These are phyloP conservation scores for Sorex araneus DNA, from an alignment of 2,113 vertebrate species.

Conservation along the genomic window DNA sequence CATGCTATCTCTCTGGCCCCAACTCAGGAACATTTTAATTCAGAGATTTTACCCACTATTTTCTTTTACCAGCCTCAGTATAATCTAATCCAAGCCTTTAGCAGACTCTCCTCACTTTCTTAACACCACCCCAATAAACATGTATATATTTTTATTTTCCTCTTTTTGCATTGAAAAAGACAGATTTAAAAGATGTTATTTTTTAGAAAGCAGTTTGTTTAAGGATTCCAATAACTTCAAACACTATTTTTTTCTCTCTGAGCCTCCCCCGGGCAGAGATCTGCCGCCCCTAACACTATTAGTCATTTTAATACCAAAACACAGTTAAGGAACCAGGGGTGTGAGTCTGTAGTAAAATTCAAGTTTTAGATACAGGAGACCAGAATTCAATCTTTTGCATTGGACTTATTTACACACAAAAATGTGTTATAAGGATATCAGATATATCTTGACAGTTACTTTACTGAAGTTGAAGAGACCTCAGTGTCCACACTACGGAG, in stretches of 20 bases:
- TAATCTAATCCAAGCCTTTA: background rate
- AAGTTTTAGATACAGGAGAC: too few species aligned
- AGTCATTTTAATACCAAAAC: background rate
- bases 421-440: too few species aligned
- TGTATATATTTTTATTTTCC: background rate
- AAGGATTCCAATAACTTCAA: background rate
- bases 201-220: background rate
- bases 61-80: background rate
- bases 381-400: too few species aligned
- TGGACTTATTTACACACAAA: too few species aligned
- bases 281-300: too few species aligned
- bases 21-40: background rate
- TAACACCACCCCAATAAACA: background rate
- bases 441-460: too few species aligned
- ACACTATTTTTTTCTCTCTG: too few species aligned
- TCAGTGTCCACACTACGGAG: too few species aligned
- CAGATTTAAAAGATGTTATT: background rate
- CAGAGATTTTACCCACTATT: background rate
- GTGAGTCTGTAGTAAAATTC: too few species aligned
- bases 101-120: background rate
- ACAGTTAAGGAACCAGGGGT: background rate
- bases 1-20: too few species aligned
- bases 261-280: too few species aligned
- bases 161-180: background rate
- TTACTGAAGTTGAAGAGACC: too few species aligned